Percentiles rank a stretch among this genome's conserved stretches.
Evolutionary conservation across 2,113 vertebrate species (phyloP).

Genomic region (Gobiocypris rarus): DNA sequence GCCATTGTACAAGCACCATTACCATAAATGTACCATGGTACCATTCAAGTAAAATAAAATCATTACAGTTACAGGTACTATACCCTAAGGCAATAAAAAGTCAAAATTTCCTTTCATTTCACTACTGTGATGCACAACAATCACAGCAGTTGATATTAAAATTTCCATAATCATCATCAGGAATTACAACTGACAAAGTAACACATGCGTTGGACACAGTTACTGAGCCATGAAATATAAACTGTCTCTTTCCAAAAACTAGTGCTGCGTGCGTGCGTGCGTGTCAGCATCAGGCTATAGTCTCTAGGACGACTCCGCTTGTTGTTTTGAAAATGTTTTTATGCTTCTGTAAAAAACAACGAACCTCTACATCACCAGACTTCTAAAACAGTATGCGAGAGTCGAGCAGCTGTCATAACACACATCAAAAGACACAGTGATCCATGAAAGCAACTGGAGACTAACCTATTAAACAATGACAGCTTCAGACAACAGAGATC

Average conservation of each 20-base stretch:
- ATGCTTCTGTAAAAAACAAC: slow-evolving; percentile 11
- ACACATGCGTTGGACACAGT: not conserved
- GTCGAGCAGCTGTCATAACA: slow-evolving; percentile 67
- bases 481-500: not conserved
- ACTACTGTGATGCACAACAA: not conserved
- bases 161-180: not conserved
- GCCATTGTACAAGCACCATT: not conserved
- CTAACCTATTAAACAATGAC: slow-evolving; percentile 53
- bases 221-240: not conserved
- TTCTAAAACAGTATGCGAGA: not conserved
- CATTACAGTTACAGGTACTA: not conserved
- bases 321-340: slow-evolving; percentile 26
- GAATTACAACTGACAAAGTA: not conserved
- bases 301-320: not conserved
- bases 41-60: not conserved
- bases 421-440: slow-evolving; percentile 63
- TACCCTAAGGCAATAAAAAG: not conserved
- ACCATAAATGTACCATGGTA: not conserved
- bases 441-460: slow-evolving; percentile 65
- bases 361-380: slow-evolving; percentile 30
- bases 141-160: not conserved
- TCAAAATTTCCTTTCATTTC: not conserved
- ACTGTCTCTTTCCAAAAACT: not conserved
- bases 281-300: not conserved
- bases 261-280: not conserved